Conservation (phyloP, 2,888 invertebrate species). For the Temnothorax unifasciatus region DNA sequence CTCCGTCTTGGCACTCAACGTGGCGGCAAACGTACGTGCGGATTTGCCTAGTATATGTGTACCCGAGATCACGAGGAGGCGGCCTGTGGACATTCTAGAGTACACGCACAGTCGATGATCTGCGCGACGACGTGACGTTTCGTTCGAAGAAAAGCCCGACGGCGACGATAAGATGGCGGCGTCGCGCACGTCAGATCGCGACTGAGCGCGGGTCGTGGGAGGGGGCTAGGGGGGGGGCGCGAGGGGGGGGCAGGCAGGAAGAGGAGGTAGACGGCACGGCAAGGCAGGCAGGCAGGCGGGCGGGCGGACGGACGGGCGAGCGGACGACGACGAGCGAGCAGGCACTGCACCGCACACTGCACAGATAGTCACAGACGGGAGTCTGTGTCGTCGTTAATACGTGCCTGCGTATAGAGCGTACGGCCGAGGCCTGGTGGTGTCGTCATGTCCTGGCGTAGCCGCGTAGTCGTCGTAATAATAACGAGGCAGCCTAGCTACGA, state of each 20-base stretch:
- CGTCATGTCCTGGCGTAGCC: slow-evolving; percentile 69
- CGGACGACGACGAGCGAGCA: too few species aligned
- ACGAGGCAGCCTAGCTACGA: slow-evolving; percentile 32
- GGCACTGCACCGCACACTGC: too few species aligned
- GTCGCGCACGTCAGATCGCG: slow-evolving; percentile 78
- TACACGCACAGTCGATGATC: slow-evolving; percentile 58
- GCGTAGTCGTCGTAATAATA: slow-evolving; percentile 52
- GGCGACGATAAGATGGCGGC: slow-evolving; percentile 80
- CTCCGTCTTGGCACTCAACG: background rate
- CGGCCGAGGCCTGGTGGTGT: slow-evolving; percentile 52
- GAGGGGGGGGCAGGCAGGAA: slow-evolving; percentile 61
- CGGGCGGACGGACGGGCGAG: background rate
- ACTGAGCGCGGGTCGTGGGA: slow-evolving; percentile 44
- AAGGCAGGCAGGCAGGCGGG: slow-evolving; percentile 63
- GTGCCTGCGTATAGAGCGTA: slow-evolving; percentile 38
- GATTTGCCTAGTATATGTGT: background rate
- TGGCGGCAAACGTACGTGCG: background rate
- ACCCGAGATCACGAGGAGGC: background rate
- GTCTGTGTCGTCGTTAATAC: slow-evolving; percentile 59
- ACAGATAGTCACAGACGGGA: slow-evolving; percentile 7
- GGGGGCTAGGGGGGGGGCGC: slow-evolving; percentile 44
- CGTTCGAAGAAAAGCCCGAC: slow-evolving; percentile 70
- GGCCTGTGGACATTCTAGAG: slow-evolving; percentile 17
- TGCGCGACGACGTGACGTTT: slow-evolving; percentile 50
- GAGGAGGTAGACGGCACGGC: slow-evolving; percentile 50